phyloP scores from a whole-genome alignment of 2,888 invertebrate genomes.

The Caenorhabditis sulstoni region DNA sequence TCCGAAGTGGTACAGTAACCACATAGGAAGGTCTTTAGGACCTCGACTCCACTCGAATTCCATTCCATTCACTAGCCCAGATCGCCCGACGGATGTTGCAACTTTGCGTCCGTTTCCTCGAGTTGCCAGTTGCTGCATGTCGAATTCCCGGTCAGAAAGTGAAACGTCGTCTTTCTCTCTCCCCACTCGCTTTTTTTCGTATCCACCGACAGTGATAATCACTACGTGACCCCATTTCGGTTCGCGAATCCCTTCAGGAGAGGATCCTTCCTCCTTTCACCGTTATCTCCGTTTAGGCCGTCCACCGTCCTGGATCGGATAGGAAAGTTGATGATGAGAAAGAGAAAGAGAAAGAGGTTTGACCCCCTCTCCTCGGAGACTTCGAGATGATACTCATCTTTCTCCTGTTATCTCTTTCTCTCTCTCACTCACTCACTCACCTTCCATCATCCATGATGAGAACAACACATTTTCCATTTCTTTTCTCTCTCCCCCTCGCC shows the following conservation, averaged over 20 bases:
- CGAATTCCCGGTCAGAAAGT: constrained; percentile 20
- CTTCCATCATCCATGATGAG: too few relatives aligned
- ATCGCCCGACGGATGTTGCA: too few relatives aligned
- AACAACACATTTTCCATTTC: neutral
- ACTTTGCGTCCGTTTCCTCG: constrained; percentile 1
- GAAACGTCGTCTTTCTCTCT: constrained; percentile 29
- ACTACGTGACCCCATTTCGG: constrained; percentile 8
- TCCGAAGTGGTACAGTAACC: too few relatives aligned
- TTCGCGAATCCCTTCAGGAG: too few relatives aligned
- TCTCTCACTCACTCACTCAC: constrained; percentile 34
- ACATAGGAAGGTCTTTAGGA: too few relatives aligned
- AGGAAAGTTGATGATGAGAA: constrained; percentile 15
- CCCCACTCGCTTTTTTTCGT: constrained; percentile 3
- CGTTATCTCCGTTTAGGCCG: constrained; percentile 33
- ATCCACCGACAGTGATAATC: constrained; percentile 25
- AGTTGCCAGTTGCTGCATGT: constrained; percentile 9
- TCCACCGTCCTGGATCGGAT: constrained; percentile 36
- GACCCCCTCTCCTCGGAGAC: constrained; percentile 19
- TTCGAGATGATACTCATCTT: constrained; percentile 45
- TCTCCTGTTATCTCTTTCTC: constrained; percentile 25
- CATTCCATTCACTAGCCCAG: too few relatives aligned
- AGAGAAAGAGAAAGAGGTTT: constrained; percentile 32
- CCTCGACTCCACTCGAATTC: too few relatives aligned
- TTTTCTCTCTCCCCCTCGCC: too few relatives aligned
- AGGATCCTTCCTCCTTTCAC: neutral